These are phyloP conservation scores for Dinothrombium tinctorium DNA, from an alignment of 1,140 invertebrate genomes.

Conservation along the genomic window DNA sequence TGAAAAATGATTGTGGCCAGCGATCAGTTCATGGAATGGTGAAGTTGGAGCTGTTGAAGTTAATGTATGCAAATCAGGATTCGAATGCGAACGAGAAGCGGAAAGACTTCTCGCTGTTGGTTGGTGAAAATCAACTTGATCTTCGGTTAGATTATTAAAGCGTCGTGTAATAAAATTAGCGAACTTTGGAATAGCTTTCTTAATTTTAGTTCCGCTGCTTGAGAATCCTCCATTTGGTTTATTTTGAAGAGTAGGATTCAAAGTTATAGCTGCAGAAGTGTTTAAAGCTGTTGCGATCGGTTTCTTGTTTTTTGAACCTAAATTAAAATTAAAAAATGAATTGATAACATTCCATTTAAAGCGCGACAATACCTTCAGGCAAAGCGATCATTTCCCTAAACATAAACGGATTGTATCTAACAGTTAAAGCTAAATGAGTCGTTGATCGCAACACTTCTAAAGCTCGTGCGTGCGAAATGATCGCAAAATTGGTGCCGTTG, in stretches of 20 bases:
- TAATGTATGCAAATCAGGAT: not conserved
- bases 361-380: constrained; percentile 2
- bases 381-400: constrained; percentile 7
- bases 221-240: not conserved
- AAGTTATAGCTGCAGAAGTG: not conserved
- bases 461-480: constrained; percentile 64
- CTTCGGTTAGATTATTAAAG: not conserved
- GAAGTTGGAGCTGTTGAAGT: not conserved
- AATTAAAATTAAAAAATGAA: not conserved
- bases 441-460: constrained; percentile 74
- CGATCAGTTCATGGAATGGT: not conserved
- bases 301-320: constrained; percentile 1
- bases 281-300: not conserved
- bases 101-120: not conserved
- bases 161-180: constrained; percentile 1
- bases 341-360: not conserved
- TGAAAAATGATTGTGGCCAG: not conserved
- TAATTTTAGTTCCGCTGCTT: constrained; percentile 4
- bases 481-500: constrained; percentile 83
- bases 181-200: constrained; percentile 1
- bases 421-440: constrained; percentile 82
- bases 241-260: not conserved
- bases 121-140: not conserved
- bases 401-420: constrained; percentile 55
- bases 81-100: constrained; percentile 1